These are phyloP conservation scores for Cladorhizidae sp. DNA, from an alignment of 37 sponge, comb jelly and placozoan species.

Conservation along the genomic window DNA sequence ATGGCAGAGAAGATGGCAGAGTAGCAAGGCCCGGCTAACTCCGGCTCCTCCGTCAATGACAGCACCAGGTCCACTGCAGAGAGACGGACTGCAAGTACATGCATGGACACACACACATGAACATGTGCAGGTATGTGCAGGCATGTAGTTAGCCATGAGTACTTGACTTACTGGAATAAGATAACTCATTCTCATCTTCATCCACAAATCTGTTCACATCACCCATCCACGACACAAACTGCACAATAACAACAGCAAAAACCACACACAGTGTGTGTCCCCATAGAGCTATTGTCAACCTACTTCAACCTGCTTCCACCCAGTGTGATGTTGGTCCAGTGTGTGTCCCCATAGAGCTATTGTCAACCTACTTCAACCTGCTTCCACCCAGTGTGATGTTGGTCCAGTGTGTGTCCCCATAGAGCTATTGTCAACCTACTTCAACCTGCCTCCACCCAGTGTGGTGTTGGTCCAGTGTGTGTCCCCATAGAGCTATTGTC, in stretches of 20 bases:
- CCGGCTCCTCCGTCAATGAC: constrained; percentile 5
- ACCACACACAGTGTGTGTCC: too few species aligned
- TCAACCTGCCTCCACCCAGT: background rate
- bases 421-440: background rate
- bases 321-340: too few species aligned
- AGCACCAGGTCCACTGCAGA: constrained; percentile 57
- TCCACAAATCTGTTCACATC: constrained; percentile 61
- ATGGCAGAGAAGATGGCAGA: constrained; percentile 40
- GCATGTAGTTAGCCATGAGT: too few species aligned
- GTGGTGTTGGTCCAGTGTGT: too few species aligned
- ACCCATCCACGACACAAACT: constrained; percentile 60
- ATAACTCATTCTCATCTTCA: constrained; percentile 68
- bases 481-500: too few species aligned
- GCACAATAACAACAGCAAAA: background rate
- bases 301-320: background rate
- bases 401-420: too few species aligned
- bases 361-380: too few species aligned
- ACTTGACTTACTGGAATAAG: constrained; percentile 33
- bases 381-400: too few species aligned
- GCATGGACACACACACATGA: too few species aligned
- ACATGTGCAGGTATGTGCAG: too few species aligned
- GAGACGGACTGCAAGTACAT: constrained; percentile 33
- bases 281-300: background rate
- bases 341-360: too few species aligned
- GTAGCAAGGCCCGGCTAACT: constrained; percentile 1